Conservation (phyloP, 2,797 vertebrate species). For the Falco concolor region DNA sequence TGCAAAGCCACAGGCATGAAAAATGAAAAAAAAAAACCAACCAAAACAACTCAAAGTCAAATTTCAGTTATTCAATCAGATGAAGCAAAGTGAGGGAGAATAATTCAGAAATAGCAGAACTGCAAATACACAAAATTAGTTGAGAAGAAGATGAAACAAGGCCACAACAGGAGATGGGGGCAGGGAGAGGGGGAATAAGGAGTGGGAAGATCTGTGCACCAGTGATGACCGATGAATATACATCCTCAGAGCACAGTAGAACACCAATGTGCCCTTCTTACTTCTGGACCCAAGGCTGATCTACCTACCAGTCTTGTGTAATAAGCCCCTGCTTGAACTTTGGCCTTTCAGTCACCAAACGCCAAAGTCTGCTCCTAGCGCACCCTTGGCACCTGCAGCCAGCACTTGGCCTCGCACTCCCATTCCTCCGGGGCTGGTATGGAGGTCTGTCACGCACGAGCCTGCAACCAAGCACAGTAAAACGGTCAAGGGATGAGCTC, state of each 20-base stretch:
- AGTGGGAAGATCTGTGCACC: neutral
- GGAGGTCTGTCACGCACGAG: fast-evolving
- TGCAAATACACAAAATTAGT: neutral
- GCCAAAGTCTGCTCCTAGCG: neutral
- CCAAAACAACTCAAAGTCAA: neutral
- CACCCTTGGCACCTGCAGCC: neutral
- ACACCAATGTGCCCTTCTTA: neutral
- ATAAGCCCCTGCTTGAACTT: neutral
- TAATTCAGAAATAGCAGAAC: neutral
- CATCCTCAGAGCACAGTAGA: neutral
- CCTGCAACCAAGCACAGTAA: neutral
- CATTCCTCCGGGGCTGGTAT: neutral
- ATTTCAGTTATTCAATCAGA: neutral
- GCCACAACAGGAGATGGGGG: neutral
- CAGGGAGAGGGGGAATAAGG: neutral
- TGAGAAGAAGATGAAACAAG: neutral
- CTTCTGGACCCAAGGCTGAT: neutral
- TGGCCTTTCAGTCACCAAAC: neutral
- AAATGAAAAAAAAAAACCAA: neutral
- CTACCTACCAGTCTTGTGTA: too few relatives aligned
- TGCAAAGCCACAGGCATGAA: neutral
- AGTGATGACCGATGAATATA: neutral
- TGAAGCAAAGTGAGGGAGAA: neutral
- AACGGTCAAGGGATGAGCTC: neutral
- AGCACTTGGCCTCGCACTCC: fast-evolving